phyloP scores from a whole-genome alignment of 1,140 invertebrate species.

The Zaprionus lachaisei region DNA sequence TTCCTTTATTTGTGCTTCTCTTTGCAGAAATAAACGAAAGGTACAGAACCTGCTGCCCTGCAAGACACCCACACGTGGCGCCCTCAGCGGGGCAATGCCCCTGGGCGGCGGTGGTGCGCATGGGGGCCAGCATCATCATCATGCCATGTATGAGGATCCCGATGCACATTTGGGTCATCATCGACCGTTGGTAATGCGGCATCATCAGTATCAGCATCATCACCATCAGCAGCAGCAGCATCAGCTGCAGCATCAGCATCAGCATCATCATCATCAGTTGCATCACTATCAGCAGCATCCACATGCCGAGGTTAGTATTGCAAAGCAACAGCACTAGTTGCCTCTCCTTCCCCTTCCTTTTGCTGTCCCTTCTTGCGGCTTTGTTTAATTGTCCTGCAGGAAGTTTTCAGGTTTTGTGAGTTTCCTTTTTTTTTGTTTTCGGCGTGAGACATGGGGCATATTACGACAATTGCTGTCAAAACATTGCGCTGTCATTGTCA shows the following conservation, averaged over 20 bases:
- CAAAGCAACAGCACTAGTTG: background rate
- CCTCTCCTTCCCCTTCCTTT: no score
- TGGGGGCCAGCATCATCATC: constrained; percentile 84
- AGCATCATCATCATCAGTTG: constrained; percentile 60
- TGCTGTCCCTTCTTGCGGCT: background rate
- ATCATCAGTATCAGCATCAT: constrained; percentile 71
- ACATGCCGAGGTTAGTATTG: constrained; percentile 78
- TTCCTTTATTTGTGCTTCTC: constrained; percentile 49
- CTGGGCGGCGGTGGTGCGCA: constrained; percentile 58
- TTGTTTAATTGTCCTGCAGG: constrained; percentile 50
- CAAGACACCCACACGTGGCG: constrained; percentile 88
- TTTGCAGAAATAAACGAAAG: constrained; percentile 89
- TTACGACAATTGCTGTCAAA: constrained; percentile 81
- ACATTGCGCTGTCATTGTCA: constrained; percentile 72
- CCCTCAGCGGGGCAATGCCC: constrained; percentile 83
- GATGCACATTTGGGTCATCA: constrained; percentile 82
- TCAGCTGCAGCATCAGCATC: constrained; percentile 58
- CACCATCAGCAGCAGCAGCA: constrained; percentile 71
- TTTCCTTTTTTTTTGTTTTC: background rate
- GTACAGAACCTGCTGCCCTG: constrained; percentile 89
- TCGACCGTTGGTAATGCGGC: constrained; percentile 80
- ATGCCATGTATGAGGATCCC: constrained; percentile 87
- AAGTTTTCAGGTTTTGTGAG: constrained; percentile 30
- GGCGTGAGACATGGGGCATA: constrained; percentile 30
- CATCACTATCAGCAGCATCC: constrained; percentile 56